phyloP scores from a whole-genome alignment of 2,797 vertebrate genomes.

The Halcyon chelicuti region DNA sequence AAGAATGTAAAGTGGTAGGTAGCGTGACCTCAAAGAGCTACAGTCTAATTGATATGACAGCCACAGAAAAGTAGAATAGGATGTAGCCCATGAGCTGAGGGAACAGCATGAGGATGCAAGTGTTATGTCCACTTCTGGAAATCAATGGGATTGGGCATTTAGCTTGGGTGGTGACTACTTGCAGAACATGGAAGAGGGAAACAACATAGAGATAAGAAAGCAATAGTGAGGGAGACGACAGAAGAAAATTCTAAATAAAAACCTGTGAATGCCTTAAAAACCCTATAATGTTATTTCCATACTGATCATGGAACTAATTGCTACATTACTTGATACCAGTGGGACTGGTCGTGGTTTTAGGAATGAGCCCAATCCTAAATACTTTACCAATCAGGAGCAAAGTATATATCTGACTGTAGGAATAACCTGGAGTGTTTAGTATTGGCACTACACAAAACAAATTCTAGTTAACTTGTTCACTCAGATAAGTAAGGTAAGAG shows the following conservation, averaged over 20 bases:
- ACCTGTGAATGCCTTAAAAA: not conserved
- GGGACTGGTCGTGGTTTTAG: not conserved
- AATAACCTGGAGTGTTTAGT: not conserved
- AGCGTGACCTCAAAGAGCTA: not conserved
- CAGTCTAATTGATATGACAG: not conserved
- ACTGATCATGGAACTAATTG: not conserved
- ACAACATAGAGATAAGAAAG: not conserved
- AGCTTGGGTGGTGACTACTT: not conserved
- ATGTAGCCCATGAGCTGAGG: not conserved
- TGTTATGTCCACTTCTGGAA: not conserved
- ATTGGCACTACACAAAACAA: not conserved
- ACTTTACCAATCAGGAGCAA: not conserved
- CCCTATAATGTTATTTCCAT: not conserved
- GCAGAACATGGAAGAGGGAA: not conserved
- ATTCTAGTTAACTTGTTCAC: not conserved
- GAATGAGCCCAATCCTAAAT: not conserved
- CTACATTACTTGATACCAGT: not conserved
- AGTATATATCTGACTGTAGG: not conserved
- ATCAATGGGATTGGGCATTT: not conserved
- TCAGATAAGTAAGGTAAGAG: not conserved
- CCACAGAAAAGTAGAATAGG: not conserved
- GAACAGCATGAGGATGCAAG: not conserved
- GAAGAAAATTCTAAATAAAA: not conserved
- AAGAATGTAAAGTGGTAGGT: not conserved
- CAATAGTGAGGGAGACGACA: not conserved